Base-by-base conservation (phyloP, 2,888 invertebrate species). In the Autographa pulchrina region DNA sequence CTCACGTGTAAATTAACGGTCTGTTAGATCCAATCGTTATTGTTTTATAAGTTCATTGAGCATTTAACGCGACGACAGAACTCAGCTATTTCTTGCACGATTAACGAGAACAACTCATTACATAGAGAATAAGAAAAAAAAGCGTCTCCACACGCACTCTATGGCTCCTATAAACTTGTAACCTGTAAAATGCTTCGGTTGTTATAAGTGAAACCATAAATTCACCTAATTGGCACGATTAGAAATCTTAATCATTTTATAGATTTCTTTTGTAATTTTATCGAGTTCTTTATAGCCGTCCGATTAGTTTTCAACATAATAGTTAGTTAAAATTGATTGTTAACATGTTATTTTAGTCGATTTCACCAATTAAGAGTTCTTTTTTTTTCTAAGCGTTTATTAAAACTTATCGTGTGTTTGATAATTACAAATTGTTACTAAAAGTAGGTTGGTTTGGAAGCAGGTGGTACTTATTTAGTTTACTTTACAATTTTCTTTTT, bases 231-330 rank as follows among this genome's bases (percentile, higher is more conserved):
- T 95, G 95, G 94, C 89, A 82, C 91, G 92, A 94, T 94, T 95
- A 94, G 92, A 93, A 92, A 86, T 92, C 92, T 92, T 92, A 93
- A 94, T 94, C 90, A 94, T 94, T 95, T 94, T 93, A 94, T 93
- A 90, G 93, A 92, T 93, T 95, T 93, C 94, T 94, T 94, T 94
- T 95, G 93, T 95, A 94, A 93, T 93, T 92, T 94, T 94, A 94
- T 94, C 93, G 94, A 85, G 86, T 89, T 89, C 90, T 93, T 94
- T 93, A 93, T 92, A 83, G 90, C 89, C 87, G 86, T 77, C 83
- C 91, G 92, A 92, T 93, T 93, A 93, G 91, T 93, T 93, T 90
- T 89, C 90, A 90, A 89, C 91, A 91, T 91, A 93, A 91, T 92
- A 90, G 92, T 92, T 91, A 87, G 90, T 91, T 89, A 88, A 88